Conservation (phyloP, 2,888 invertebrate species). For the Pandemis cinnamomeana region DNA sequence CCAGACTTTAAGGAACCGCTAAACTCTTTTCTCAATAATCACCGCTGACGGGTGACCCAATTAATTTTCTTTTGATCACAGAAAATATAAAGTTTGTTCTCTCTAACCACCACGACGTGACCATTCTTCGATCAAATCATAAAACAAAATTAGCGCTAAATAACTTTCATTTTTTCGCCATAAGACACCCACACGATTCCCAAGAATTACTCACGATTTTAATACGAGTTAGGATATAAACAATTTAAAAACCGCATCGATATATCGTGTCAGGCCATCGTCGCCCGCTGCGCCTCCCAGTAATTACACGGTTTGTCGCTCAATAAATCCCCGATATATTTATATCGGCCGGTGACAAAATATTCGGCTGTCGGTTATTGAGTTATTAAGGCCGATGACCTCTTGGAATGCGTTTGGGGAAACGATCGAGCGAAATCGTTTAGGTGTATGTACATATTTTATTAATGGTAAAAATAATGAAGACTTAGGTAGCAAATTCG, state of each 20-base stretch:
- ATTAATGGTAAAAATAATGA: no score
- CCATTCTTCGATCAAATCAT: no score
- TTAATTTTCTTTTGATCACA: no score
- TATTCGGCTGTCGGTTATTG: conserved; percentile 24
- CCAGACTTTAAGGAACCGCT: no score
- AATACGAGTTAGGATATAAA: not conserved
- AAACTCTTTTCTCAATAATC: no score
- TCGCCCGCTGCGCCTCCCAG: conserved; percentile 39
- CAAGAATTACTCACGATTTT: not conserved
- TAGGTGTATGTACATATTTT: no score
- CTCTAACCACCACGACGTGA: no score
- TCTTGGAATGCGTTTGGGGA: conserved; percentile 31
- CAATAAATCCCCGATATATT: conserved; percentile 36
- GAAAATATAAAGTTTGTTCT: no score
- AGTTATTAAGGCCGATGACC: conserved; percentile 29
- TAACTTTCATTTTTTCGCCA: not conserved
- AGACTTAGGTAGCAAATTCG: no score
- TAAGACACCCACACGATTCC: not conserved
- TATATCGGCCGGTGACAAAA: conserved; percentile 40
- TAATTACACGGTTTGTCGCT: conserved; percentile 32
- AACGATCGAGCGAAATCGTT: not conserved
- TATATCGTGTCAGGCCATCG: conserved; percentile 35
- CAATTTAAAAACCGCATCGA: conserved; percentile 17
- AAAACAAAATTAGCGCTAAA: not conserved
- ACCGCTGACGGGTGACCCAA: no score